Percentiles rank a stretch among this genome's conserved stretches.
These are phyloP conservation scores for Zaprionus gabonicus DNA, from an alignment of 1,140 invertebrate genomes.

Conservation along the genomic window DNA sequence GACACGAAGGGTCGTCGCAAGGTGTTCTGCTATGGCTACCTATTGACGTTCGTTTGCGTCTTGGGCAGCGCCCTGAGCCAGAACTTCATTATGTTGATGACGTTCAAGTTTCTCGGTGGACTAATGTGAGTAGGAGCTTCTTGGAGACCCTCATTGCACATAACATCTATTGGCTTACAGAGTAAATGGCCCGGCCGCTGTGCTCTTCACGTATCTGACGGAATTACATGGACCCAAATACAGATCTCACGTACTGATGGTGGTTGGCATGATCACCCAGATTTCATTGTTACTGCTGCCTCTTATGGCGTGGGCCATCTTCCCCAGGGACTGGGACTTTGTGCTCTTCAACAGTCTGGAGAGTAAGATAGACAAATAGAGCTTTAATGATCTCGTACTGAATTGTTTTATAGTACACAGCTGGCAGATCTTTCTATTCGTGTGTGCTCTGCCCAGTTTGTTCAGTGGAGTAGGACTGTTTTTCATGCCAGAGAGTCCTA, in stretches of 20 bases:
- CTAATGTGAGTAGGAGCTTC: conserved; percentile 87
- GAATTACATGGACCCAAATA: conserved; percentile 88
- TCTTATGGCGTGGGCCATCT: conserved; percentile 86
- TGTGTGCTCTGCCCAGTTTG: conserved; percentile 88
- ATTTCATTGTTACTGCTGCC: conserved; percentile 86
- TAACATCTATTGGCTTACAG: conserved; percentile 81
- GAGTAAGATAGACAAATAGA: conserved; percentile 84
- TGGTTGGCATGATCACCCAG: conserved; percentile 87
- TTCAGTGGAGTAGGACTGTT: conserved; percentile 87
- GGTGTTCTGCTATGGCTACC: conserved; percentile 89
- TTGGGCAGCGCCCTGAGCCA: conserved; percentile 89
- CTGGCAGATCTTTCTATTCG: conserved; percentile 91
- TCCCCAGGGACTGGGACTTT: conserved; percentile 84
- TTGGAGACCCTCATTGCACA: background rate
- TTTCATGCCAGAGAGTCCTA: conserved; percentile 91
- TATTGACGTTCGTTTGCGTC: conserved; percentile 89
- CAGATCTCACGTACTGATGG: conserved; percentile 87
- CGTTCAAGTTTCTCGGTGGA: conserved; percentile 91
- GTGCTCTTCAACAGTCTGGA: conserved; percentile 85
- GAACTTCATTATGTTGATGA: conserved; percentile 88
- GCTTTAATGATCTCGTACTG: background rate
- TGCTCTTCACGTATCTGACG: conserved; percentile 88
- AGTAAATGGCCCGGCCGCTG: conserved; percentile 90
- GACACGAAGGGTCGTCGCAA: conserved; percentile 90
- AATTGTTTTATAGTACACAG: conserved; percentile 85